These are phyloP conservation scores for Chaetogeoica ovagalla DNA, from an alignment of 2,888 invertebrate species.

Conservation along the genomic window DNA sequence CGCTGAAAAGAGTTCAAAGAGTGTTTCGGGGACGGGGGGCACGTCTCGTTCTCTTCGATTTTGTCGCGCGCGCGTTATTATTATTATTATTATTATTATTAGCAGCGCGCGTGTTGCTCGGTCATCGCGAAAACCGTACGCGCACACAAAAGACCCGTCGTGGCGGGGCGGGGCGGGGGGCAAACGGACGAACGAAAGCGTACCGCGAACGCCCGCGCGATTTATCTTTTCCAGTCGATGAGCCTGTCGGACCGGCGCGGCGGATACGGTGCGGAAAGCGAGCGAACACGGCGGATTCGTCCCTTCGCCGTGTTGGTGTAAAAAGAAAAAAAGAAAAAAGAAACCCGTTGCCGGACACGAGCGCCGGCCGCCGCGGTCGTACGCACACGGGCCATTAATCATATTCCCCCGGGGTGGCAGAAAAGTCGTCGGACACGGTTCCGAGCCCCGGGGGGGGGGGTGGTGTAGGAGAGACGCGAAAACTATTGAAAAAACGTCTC, in stretches of 20 bases:
- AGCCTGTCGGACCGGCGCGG: neutral
- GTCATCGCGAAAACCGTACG: neutral
- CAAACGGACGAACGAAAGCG: neutral
- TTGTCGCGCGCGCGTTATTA: neutral
- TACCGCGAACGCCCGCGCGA: neutral
- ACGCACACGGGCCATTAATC: conserved; percentile 13
- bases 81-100: neutral
- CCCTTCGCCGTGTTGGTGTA: neutral
- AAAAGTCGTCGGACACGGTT: neutral
- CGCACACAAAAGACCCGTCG: neutral
- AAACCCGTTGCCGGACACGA: too few species aligned
- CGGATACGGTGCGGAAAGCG: neutral
- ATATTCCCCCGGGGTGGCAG: neutral
- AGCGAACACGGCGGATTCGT: conserved; percentile 19
- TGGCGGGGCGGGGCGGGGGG: neutral
- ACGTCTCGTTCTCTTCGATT: too few species aligned
- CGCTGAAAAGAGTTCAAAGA: too few species aligned
- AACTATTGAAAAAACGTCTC: neutral
- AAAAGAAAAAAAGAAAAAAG: too few species aligned
- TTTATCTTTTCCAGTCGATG: conserved; percentile 42
- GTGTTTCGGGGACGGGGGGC: too few species aligned
- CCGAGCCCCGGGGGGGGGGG: too few species aligned
- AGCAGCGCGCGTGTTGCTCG: neutral
- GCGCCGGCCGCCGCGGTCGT: too few species aligned
- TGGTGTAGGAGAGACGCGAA: neutral